Evolutionary conservation across 2,113 vertebrate genomes (phyloP), one percentile per base, ranked within the genome.

Genomic region (Vanacampus margaritifer): DNA sequence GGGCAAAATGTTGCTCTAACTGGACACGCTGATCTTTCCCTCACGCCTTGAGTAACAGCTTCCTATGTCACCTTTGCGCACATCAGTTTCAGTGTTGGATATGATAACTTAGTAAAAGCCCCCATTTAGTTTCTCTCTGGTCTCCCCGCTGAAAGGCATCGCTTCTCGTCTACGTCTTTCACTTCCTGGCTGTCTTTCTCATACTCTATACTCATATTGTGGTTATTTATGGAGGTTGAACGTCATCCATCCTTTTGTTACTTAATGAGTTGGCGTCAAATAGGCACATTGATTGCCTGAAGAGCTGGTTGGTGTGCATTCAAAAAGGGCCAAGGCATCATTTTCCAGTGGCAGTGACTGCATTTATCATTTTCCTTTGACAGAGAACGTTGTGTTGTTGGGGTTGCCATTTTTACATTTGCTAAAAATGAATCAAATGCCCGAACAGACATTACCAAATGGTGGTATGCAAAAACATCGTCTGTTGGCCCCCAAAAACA

Each of bases 291-390:
- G 69, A 81, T 78, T 72, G 75, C 78, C 84, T 67, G 72, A 68
- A 84, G 84, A 87, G 77, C 80, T n/a, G 84, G 85, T 84, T 84
- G 86, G 61, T 69, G 71, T 79, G 78, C 82, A 85, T 88, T 88
- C 57, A 76, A 84, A 85, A 81, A 81, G 59, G 64, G 66, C 82
- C 68, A 32, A 62, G 79, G 80, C 78, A 75, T 79, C 81, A 84
- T 83, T 60, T 74, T 69, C 85, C 79, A 79, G 45, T 71, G 13
- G 56, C 59, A 56, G 43, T 39, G 68, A 69, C 61, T 67, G 56
- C 64, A 50, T 82, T 71, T 69, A 45, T 81, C 62, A 75, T 73
- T 64, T 41, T 77, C 69, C 65, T 57, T 69, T 76, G 67, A 82
- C 75, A 53, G 41, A 13, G 35, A 53, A 16, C 65, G 64, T 53